Percentiles rank a stretch among this genome's conserved stretches.
Evolutionary conservation across 2,797 vertebrate species (phyloP).

Genomic region (Corythornis leucogaster): DNA sequence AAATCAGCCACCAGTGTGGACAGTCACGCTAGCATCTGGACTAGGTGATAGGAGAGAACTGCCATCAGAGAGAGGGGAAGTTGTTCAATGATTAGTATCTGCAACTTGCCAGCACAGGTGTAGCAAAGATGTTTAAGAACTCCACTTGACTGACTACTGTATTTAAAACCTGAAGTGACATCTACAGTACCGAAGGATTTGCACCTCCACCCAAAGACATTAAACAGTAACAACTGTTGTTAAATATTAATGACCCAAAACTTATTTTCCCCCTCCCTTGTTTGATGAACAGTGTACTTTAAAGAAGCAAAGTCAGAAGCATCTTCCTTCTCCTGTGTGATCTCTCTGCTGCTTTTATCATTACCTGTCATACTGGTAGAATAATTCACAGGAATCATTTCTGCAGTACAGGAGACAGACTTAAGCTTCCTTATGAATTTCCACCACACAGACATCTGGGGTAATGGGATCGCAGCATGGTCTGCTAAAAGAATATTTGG

Average conservation of each 20-base stretch:
- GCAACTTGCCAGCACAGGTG: slow-evolving; percentile 65
- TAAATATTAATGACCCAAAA: slow-evolving; percentile 2
- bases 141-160: slow-evolving; percentile 46
- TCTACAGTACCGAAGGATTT: slow-evolving; percentile 34
- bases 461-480: not conserved
- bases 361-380: not conserved
- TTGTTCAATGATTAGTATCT: not conserved
- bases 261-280: not conserved
- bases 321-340: not conserved
- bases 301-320: slow-evolving; percentile 39
- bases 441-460: not conserved
- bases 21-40: slow-evolving; percentile 85
- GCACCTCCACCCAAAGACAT: slow-evolving; percentile 54
- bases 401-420: not conserved
- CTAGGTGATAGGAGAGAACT: slow-evolving; percentile 79
- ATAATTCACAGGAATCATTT: not conserved
- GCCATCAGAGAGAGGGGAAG: not conserved
- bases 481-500: not conserved
- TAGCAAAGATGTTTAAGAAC: slow-evolving; percentile 62
- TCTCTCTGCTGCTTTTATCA: slow-evolving; percentile 23
- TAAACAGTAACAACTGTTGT: slow-evolving; percentile 21
- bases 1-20: slow-evolving; percentile 85
- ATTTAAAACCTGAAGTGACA: slow-evolving; percentile 26
- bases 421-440: slow-evolving; percentile 12
- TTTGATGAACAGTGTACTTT: slow-evolving; percentile 27